Evolutionary conservation across 2,797 vertebrate genomes (phyloP).

Genomic region (Lepus townsendii): DNA sequence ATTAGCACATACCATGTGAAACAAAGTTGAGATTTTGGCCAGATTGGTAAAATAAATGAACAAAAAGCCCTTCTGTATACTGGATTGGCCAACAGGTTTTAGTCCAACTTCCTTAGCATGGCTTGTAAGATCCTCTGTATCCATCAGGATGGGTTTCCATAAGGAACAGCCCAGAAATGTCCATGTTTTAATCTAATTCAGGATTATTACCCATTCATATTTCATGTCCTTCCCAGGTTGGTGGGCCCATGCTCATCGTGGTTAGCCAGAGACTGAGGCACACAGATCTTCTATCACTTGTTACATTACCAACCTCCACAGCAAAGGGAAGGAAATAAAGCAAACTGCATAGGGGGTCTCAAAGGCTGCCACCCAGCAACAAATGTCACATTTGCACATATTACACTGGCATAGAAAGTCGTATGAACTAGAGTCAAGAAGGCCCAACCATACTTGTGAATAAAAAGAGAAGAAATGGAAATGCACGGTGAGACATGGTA

Average conservation of each 20-base stretch:
- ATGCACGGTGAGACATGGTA: rapidly evolving
- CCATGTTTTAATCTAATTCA: not conserved
- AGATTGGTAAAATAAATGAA: not conserved
- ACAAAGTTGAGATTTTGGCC: not conserved
- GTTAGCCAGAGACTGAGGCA: not conserved
- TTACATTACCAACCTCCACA: not conserved
- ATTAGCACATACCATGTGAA: not conserved
- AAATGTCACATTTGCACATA: not conserved
- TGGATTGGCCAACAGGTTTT: not conserved
- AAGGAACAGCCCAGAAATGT: not conserved
- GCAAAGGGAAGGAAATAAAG: not conserved
- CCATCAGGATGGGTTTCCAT: not conserved
- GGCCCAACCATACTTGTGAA: not conserved
- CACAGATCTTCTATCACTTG: not conserved
- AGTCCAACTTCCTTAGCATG: not conserved
- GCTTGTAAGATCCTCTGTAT: not conserved
- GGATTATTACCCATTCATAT: not conserved
- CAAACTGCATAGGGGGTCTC: rapidly evolving
- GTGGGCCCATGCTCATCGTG: rapidly evolving
- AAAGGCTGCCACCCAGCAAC: not conserved
- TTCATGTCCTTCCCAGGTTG: rapidly evolving
- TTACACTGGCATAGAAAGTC: not conserved
- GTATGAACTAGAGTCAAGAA: not conserved
- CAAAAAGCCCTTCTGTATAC: not conserved
- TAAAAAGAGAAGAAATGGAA: not conserved